Conservation (phyloP, 2,797 vertebrate genomes). For the Arctocebus calabarensis region DNA sequence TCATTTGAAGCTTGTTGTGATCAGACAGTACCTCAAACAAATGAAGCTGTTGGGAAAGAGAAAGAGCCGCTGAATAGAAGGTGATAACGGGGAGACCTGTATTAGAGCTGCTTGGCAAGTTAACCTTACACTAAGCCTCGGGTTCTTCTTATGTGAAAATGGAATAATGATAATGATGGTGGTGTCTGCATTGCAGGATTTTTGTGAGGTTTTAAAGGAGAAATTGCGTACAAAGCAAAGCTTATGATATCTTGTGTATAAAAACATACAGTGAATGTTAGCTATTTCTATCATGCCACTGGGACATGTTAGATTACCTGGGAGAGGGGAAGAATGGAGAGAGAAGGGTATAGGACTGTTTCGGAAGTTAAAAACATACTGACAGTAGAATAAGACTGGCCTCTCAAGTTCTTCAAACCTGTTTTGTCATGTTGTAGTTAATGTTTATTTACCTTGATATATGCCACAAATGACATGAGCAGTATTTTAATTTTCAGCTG, state of each 20-base stretch:
- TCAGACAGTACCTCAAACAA: background rate
- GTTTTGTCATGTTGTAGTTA: background rate
- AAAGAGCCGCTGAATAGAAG: background rate
- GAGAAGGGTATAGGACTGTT: background rate
- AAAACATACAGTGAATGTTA: background rate
- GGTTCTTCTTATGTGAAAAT: background rate
- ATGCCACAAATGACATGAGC: constrained; percentile 2
- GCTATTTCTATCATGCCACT: background rate
- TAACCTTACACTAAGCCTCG: background rate
- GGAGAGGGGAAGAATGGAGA: constrained; percentile 35
- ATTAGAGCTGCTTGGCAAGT: constrained; percentile 2
- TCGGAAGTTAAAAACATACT: background rate
- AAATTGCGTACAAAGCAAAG: background rate
- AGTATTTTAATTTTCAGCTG: constrained; percentile 49
- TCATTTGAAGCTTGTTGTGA: background rate
- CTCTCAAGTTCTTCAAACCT: constrained; percentile 6
- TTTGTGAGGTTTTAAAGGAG: background rate
- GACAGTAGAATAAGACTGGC: background rate
- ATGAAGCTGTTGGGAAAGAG: background rate
- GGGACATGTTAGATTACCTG: background rate
- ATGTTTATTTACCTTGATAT: background rate
- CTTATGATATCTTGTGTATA: background rate
- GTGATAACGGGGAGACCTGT: background rate
- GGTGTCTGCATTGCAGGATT: background rate
- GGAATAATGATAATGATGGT: background rate